These are phyloP conservation scores for Nomada flava DNA, from an alignment of 2,888 invertebrate genomes.

Conservation along the genomic window DNA sequence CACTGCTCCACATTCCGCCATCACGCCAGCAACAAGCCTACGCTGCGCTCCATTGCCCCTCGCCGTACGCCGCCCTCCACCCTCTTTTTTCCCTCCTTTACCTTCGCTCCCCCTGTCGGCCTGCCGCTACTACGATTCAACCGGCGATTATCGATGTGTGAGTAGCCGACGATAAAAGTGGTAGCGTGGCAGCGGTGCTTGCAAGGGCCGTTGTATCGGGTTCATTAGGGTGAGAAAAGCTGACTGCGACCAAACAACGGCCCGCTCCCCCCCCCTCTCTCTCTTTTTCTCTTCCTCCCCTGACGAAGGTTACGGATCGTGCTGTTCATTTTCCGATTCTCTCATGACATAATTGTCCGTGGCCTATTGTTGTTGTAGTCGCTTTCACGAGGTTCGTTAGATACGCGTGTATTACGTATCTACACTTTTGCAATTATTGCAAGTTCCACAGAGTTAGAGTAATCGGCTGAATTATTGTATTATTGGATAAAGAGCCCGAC, in stretches of 20 bases:
- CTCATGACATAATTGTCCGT: not conserved
- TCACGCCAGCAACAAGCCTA: conserved; percentile 67
- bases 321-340: not conserved
- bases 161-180: conserved; percentile 58
- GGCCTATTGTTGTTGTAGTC: no score
- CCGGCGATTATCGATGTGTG: conserved; percentile 55
- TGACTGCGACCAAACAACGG: conserved; percentile 39
- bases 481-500: no score
- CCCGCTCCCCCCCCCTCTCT: not conserved
- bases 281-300: not conserved
- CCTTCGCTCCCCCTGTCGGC: conserved; percentile 20
- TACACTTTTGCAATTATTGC: no score
- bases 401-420: no score
- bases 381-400: no score
- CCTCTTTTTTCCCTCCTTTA: conserved; percentile 44
- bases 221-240: conserved; percentile 62
- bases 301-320: not conserved
- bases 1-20: conserved; percentile 81
- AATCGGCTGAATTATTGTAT: no score
- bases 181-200: conserved; percentile 28
- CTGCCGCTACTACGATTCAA: conserved; percentile 53
- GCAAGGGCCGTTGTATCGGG: conserved; percentile 49
- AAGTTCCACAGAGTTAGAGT: no score
- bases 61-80: conserved; percentile 31
- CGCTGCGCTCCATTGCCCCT: conserved; percentile 36